These are phyloP conservation scores for Tetramorium bicarinatum DNA, from an alignment of 2,888 invertebrate species.

Conservation along the genomic window DNA sequence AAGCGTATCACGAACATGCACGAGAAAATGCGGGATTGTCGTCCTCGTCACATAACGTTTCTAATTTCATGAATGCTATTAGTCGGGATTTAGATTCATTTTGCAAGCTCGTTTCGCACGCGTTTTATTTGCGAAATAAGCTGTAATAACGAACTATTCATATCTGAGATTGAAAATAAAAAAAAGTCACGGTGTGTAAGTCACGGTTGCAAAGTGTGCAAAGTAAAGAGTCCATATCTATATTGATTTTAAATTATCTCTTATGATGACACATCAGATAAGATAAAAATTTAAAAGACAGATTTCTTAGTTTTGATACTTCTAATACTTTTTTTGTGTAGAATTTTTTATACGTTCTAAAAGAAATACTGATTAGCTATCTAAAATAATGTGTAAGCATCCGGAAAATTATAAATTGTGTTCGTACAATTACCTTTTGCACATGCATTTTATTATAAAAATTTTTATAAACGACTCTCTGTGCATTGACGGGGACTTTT, in stretches of 20 bases:
- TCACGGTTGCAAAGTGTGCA: not conserved
- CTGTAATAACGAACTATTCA: conserved; percentile 35
- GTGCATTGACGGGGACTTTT: not conserved
- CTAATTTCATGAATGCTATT: conserved; percentile 82
- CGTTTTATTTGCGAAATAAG: conserved; percentile 83
- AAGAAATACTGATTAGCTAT: not conserved
- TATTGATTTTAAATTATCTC: not conserved
- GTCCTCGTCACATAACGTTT: conserved; percentile 66
- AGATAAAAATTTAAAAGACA: not conserved
- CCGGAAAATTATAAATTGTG: not conserved
- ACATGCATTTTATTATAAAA: not conserved
- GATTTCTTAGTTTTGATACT: not conserved
- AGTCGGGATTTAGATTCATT: conserved; percentile 70
- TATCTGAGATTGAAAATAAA: conserved; percentile 47
- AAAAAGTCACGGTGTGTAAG: not conserved
- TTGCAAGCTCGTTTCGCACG: conserved; percentile 71
- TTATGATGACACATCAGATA: not conserved
- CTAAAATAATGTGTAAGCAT: not conserved
- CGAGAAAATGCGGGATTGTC: conserved; percentile 81
- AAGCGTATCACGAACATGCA: conserved; percentile 80
- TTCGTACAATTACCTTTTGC: not conserved
- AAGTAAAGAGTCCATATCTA: no score
- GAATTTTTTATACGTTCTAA: not conserved
- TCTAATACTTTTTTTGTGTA: not conserved
- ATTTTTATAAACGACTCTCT: not conserved